Base-by-base conservation (phyloP, 2,888 invertebrate species). In the Dryobotodes eremita region DNA sequence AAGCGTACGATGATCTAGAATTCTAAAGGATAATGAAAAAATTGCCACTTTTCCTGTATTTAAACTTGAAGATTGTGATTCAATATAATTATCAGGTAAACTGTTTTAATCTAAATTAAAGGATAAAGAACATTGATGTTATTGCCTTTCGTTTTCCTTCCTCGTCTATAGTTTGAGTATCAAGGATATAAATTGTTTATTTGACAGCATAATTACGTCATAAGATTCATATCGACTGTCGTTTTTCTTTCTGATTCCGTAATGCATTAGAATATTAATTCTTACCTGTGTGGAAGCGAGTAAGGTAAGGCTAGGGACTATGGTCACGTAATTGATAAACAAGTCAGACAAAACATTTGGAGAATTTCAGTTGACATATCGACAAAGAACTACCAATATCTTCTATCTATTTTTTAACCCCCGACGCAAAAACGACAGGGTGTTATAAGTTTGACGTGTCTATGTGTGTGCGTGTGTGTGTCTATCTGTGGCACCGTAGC, bases 1-100 rank as follows among this genome's bases (percentile, higher is more conserved):
- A 80, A 66, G 50, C 26, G 1, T 7, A 26, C n/a, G 15, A 36
- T 61, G 11, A 75, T 64, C 17, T 48, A 50, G 20, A 42, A 42
- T 42, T 8, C 15, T 26, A 8, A 10, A 64, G 6, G 23, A 46
- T 36, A 23, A 17, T 65, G n/a, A n/a, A 50, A 31, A 36, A 26
- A 15, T 6, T 46, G 48, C 8, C 1, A n/a, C 7, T 73, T 77
- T 77, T 69, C 62, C 68, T 64, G 50, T 2, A 31, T 20, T 5
- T 10, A 53, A 72, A 69, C 64, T 82, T 65, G 23, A 46, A 77
- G 53, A 62, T 31, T 7, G 7, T 36, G 23, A 57, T 68, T 36
- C 13, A 64, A 23, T 55, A 20, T 13, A n/a, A n/a, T n/a, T n/a
- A 71, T 7, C 36, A 61, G 69, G 36, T 46, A 26, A 78, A 42